Evolutionary conservation across 2,113 vertebrate genomes (phyloP), one percentile per base, ranked within the genome.

Genomic region (Carassius carassius): DNA sequence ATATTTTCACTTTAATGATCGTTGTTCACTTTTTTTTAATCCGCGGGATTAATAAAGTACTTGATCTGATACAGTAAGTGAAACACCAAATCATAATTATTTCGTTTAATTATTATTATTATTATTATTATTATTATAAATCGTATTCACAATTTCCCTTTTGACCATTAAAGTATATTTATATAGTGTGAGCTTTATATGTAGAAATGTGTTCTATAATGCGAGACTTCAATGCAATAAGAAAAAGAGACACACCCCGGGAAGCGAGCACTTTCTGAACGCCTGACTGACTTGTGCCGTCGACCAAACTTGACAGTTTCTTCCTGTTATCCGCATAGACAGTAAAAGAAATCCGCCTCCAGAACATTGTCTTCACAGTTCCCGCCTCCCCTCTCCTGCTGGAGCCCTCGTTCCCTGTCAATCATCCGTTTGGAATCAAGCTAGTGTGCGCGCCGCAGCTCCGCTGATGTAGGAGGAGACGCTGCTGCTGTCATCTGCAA

Each of bases 351-450:
- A 62, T 86, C 90, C 91, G 87, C 88, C 88, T 84, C 44, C 82
- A 89, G 51, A 85, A 84, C 1, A 16, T 17, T 5, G 17, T 54
- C 77, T 54, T n/a, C 79, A 37, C 17, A 72, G 41, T 12, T 78
- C 77, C 91, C 88, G 88, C 88, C 90, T 90, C 87, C 84, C 83
- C 72, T 84, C 69, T 87, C 88, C 86, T 89, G 69, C 90, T 91
- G 90, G 85, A 90, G 88, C 83, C 86, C 78, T 69, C n/a, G 91
- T 72, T 67, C 32, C 86, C 90, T 91, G 92, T 92, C 92, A 90
- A 79, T 92, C 92, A 93, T 4, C 84, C 21, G 75, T 82, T 12
- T 84, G 88, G 83, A 84, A 88, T 89, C 88, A 87, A 14, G 70
- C 84, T 87, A 82, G 87, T 76, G 75, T 85, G 86, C 85, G 86